Evolutionary conservation across 2,888 invertebrate genomes (phyloP).

Genomic region (Perizoma flavofasciatum): DNA sequence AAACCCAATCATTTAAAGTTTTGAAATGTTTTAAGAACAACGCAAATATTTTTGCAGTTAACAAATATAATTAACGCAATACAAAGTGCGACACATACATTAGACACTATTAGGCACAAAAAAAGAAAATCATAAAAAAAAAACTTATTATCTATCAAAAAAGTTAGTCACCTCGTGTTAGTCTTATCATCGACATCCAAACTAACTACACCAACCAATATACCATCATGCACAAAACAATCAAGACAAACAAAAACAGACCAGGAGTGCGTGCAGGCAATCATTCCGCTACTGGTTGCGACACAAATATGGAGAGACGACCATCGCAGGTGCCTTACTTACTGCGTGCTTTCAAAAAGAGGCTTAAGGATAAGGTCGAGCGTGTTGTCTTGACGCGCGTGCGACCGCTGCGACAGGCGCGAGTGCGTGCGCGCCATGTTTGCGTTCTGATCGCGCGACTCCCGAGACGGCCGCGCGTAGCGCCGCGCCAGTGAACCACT

Average conservation of each 20-base stretch:
- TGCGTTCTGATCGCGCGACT: slow-evolving; percentile 72
- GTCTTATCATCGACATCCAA: slow-evolving; percentile 45
- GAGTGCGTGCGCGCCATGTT: slow-evolving; percentile 75
- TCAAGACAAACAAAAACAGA: slow-evolving; percentile 64
- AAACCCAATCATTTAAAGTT: slow-evolving; percentile 5
- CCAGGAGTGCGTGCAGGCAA: slow-evolving; percentile 72
- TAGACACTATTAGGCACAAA: slow-evolving; percentile 41
- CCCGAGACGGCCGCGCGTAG: slow-evolving; percentile 70
- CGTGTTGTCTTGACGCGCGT: slow-evolving; percentile 75
- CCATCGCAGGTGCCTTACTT: slow-evolving; percentile 70
- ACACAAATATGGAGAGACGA: slow-evolving; percentile 57
- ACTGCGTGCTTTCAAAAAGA: slow-evolving; percentile 84
- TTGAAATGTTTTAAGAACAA: slow-evolving; percentile 9
- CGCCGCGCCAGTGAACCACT: slow-evolving; percentile 79
- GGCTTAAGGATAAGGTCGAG: slow-evolving; percentile 84
- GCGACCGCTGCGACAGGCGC: slow-evolving; percentile 55
- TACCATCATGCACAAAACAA: slow-evolving; percentile 66
- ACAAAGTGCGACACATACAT: slow-evolving; percentile 41
- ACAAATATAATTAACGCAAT: slow-evolving; percentile 42
- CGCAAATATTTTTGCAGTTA: slow-evolving; percentile 21
- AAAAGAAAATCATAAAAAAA: slow-evolving; percentile 27
- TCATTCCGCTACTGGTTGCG: slow-evolving; percentile 73
- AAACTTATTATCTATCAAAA: slow-evolving; percentile 22
- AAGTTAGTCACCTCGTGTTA: slow-evolving; percentile 55
- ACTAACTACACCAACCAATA: slow-evolving; percentile 46